Base-by-base conservation (phyloP, 2,797 vertebrate species). In the Coilia nasus region DNA sequence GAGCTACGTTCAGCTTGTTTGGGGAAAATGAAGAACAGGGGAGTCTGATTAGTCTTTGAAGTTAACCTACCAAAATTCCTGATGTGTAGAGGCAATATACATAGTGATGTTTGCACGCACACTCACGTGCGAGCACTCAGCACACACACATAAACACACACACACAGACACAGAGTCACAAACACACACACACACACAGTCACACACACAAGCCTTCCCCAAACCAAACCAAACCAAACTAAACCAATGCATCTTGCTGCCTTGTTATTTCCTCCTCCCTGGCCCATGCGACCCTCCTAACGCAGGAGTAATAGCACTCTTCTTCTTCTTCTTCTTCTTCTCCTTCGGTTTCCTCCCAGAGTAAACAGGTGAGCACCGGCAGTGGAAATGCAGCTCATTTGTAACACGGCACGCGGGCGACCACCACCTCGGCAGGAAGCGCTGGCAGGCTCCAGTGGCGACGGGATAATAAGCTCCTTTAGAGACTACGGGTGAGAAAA, bases 211-310 rank as follows among this genome's bases (percentile, higher is more conserved):
- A 67, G 35, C 25, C 41, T 54, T 1, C 50, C 50, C 50, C 50
- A 54, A 54, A 83, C n/a, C n/a, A n/a, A n/a, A n/a, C n/a, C n/a
- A n/a, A n/a, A n/a, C n/a, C n/a, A 41, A 31, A 41, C 57, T 17
- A 41, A 44, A 78, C 35, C 71, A 35, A 44, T 78, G 35, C 71
- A 78, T 78, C 35, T 78, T 78, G 17, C 35, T 78, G 71, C 71
- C 71, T 78, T 78, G 71, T 78, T 78, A 78, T 78, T 78, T 78
- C 71, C 71, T 78, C 35, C 71, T 78, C 44, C 71, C 71, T 78
- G 71, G 6, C 71, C 71, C 31, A 19, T 44, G 19, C 17, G 28
- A 75, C 28, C 12, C 67, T 41, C 67, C 28, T 15, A 75, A 75
- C 28, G 5, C 28, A 75, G 71, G 17, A 44, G 0, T 78, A 78